Conservation (phyloP, 2,888 invertebrate species). For the Amblyteles armatorius region DNA sequence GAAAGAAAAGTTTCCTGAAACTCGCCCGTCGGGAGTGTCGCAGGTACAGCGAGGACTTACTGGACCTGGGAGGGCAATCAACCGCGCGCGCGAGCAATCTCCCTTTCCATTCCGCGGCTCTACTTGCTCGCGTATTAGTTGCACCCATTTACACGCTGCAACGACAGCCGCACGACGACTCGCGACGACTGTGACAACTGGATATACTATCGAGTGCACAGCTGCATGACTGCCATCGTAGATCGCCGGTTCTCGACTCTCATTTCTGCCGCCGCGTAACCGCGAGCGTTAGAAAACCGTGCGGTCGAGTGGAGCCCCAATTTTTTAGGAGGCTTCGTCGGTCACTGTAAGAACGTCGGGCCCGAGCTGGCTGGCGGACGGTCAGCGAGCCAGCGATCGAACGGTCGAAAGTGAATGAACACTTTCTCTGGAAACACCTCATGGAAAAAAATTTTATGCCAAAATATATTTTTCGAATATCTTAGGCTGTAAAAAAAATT, state of each 20-base stretch:
- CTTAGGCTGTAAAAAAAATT: no score
- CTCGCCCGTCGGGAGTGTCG: constrained; percentile 65
- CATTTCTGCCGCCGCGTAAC: neutral
- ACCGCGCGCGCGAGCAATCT: constrained; percentile 44
- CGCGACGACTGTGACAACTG: constrained; percentile 51
- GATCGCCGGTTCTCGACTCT: constrained; percentile 29
- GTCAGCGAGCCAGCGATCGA: no score
- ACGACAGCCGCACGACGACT: constrained; percentile 25
- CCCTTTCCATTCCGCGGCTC: constrained; percentile 29
- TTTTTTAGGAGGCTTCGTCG: no score
- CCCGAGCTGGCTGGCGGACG: no score
- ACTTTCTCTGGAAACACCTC: no score
- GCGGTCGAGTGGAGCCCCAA: neutral
- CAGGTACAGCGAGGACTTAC: constrained; percentile 42
- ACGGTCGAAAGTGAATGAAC: no score
- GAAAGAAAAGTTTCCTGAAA: constrained; percentile 66
- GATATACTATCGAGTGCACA: constrained; percentile 30
- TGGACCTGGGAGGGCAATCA: constrained; percentile 66
- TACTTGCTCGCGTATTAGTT: constrained; percentile 31
- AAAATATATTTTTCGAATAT: neutral
- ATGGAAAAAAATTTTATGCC: neutral
- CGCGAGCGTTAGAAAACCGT: neutral
- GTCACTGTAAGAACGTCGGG: no score
- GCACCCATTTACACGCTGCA: constrained; percentile 32
- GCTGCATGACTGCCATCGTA: constrained; percentile 11